Conservation (phyloP, 2,888 invertebrate genomes). For the Argynnis bischoffii region DNA sequence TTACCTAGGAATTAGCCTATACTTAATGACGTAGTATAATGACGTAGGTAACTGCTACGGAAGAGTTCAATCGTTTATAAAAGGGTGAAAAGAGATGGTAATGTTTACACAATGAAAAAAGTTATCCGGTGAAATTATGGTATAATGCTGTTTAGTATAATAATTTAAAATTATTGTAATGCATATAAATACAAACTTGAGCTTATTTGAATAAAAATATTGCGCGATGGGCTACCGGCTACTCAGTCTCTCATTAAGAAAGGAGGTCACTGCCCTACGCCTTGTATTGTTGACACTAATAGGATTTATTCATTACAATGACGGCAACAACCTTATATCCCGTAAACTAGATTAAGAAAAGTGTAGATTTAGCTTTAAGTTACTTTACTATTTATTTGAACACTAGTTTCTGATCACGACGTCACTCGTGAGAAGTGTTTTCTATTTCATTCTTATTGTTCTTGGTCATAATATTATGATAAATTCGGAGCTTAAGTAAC, state of each 20-base stretch:
- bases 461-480: too few relatives aligned
- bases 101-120: too few relatives aligned
- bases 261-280: slow-evolving; percentile 33
- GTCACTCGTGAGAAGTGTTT: too few relatives aligned
- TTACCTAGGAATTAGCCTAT: too few relatives aligned
- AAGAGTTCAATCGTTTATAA: too few relatives aligned
- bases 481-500: too few relatives aligned
- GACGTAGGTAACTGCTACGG: too few relatives aligned
- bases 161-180: not conserved
- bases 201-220: slow-evolving; percentile 12
- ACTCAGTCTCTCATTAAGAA: slow-evolving; percentile 23
- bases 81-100: too few relatives aligned
- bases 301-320: slow-evolving; percentile 23
- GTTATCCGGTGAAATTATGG: not conserved
- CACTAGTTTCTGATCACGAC: too few relatives aligned
- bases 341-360: slow-evolving; percentile 28
- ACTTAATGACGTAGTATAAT: too few relatives aligned
- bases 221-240: slow-evolving; percentile 13
- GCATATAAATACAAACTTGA: slow-evolving; percentile 4
- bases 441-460: too few relatives aligned
- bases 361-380: not conserved
- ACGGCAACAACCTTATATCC: slow-evolving; percentile 26
- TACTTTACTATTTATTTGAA: not conserved
- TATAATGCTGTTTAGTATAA: not conserved
- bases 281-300: slow-evolving; percentile 20